These are phyloP conservation scores for Hipposideros armiger DNA, from an alignment of 2,113 vertebrate species.

Conservation along the genomic window DNA sequence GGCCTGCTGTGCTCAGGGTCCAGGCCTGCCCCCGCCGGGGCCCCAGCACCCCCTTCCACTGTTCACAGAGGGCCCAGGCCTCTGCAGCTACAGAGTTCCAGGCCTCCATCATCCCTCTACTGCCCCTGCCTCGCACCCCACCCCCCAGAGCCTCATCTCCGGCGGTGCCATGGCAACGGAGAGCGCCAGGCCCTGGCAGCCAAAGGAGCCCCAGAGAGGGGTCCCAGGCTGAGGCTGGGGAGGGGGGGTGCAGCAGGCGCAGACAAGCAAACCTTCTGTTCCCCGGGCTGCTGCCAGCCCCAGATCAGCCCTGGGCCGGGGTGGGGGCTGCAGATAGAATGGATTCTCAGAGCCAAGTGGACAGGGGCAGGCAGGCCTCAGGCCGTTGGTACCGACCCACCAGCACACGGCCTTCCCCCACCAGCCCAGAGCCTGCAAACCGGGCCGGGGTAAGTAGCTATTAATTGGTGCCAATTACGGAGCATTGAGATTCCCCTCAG, in stretches of 20 bases:
- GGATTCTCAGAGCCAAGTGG: conserved; percentile 73
- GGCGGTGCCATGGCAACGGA: conserved; percentile 65
- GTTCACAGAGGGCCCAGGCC: not conserved
- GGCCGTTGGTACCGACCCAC: conserved; percentile 36
- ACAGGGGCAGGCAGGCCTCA: conserved; percentile 68
- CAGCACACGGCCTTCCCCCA: conserved; percentile 29
- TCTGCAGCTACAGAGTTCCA: conserved; percentile 3
- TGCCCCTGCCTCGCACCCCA: not conserved
- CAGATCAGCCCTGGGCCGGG: conserved; percentile 54
- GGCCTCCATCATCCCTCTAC: not conserved
- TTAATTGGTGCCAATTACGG: conserved; percentile 24
- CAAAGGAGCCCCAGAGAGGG: conserved; percentile 83
- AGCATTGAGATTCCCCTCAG: conserved; percentile 75
- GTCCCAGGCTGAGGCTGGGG: conserved; percentile 69
- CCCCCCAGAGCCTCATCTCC: not conserved
- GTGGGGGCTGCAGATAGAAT: conserved; percentile 65
- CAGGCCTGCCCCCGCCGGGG: not conserved
- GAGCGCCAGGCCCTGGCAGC: conserved; percentile 76
- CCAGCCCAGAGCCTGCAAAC: not conserved
- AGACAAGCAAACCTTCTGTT: conserved; percentile 85
- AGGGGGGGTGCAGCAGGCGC: conserved; percentile 25
- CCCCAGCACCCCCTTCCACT: not conserved
- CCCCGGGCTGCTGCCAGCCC: conserved; percentile 62
- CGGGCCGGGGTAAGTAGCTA: not conserved
- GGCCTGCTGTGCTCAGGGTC: not conserved